phyloP scores from a whole-genome alignment of 2,113 vertebrate species.

The Uropsilus gracilis region DNA sequence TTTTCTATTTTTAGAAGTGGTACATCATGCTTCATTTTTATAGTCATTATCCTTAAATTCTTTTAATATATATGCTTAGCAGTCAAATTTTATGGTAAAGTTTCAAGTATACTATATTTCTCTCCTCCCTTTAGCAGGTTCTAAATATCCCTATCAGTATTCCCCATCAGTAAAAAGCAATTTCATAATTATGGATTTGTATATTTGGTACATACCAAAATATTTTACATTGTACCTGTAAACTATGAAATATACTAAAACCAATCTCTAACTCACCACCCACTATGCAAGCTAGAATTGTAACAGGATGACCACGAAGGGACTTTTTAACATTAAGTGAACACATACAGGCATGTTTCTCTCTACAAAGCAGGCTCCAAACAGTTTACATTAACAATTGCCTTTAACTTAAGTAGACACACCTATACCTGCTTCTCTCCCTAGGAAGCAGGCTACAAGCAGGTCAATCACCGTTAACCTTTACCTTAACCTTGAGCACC shows the following conservation, averaged over 20 bases:
- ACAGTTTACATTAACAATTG: too few species aligned
- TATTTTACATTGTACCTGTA: neutral
- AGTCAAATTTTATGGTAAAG: conserved; percentile 15
- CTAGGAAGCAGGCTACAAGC: too few species aligned
- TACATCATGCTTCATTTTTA: neutral
- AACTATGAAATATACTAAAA: conserved; percentile 12
- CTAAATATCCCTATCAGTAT: neutral
- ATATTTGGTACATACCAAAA: neutral
- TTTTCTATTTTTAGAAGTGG: neutral
- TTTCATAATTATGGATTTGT: neutral
- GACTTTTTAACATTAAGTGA: too few species aligned
- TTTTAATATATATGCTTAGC: neutral
- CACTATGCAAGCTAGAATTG: too few species aligned
- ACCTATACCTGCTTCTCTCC: too few species aligned
- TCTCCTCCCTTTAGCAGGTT: neutral
- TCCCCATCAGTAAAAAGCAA: neutral
- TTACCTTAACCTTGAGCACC: too few species aligned
- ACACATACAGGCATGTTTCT: too few species aligned
- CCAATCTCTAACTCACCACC: neutral
- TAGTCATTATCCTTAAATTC: neutral
- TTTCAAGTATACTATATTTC: neutral
- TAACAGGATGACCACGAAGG: too few species aligned
- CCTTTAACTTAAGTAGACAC: too few species aligned
- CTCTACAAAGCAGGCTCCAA: too few species aligned
- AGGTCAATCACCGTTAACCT: too few species aligned